Conservation (phyloP, 2,888 invertebrate genomes). For the Buathra laborator region DNA sequence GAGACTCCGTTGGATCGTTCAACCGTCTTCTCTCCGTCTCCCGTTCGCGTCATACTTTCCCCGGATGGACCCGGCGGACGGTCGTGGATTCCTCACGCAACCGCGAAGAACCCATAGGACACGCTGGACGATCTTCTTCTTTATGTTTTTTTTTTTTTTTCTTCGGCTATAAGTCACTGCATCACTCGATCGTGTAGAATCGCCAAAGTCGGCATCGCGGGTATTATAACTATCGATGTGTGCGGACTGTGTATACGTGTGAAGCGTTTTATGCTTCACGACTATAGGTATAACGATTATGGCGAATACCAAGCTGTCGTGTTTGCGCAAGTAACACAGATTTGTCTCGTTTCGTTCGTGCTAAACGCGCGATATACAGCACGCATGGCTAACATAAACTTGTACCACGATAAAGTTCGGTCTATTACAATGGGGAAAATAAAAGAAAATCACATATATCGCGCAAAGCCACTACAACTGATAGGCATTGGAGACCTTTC, state of each 20-base stretch:
- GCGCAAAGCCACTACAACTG: neutral
- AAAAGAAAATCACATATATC: neutral
- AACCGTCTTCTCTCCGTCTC: conserved; percentile 56
- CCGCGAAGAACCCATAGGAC: conserved; percentile 44
- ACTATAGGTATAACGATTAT: conserved; percentile 12
- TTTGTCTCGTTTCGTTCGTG: conserved; percentile 36
- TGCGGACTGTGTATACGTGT: conserved; percentile 1
- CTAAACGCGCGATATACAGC: neutral
- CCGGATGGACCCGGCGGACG: conserved; percentile 56
- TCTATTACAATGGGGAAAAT: neutral
- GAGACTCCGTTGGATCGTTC: conserved; percentile 37
- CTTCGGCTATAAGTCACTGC: conserved; percentile 77
- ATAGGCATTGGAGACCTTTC: neutral
- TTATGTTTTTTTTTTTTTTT: conserved; percentile 60
- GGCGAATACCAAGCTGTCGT: neutral
- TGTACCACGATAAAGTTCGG: conserved; percentile 21
- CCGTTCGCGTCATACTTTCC: conserved; percentile 57
- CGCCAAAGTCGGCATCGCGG: conserved; percentile 24
- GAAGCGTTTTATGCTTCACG: conserved; percentile 10
- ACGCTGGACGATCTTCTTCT: conserved; percentile 19
- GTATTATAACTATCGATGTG: conserved; percentile 5
- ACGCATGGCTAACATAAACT: neutral
- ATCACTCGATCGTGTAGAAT: conserved; percentile 42
- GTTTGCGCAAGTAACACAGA: conserved; percentile 27
- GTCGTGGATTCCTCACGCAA: conserved; percentile 63